Evolutionary conservation across 2,888 invertebrate genomes (phyloP), one percentile per base, ranked within the genome.

Genomic region (Chrysina gloriosa): DNA sequence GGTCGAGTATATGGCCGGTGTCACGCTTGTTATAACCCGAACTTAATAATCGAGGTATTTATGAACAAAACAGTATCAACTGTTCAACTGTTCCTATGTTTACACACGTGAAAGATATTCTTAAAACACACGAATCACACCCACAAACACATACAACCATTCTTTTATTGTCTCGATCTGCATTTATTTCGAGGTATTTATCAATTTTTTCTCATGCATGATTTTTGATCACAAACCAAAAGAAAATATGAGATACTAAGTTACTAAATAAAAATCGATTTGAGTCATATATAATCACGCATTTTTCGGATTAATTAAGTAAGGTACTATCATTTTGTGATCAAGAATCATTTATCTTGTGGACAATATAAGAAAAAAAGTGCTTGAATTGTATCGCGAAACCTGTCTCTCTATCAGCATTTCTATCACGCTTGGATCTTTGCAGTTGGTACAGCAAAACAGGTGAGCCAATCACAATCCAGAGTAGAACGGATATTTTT

Each of bases 381-480:
- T 21, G 63, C 48, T 63, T 63, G 50, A 63, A 63, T 63, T 61
- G 45, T 61, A 27, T 16, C 27, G 16, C 14, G 14, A 42, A 61
- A 31, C 14, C 56, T 58, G 31, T 65, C 67, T 67, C 34, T 68
- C 34, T 67, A 63, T 48, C 45, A 23, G 66, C 45, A 31, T 48
- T 70, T 70, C 72, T 71, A 76, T 75, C 74, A 72, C 72, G 71
- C 65, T 76, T 77, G 77, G 77, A 74, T 77, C 75, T 77, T 77
- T 77, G 73, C 77, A 77, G 77, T 76, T 76, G 74, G 71, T 63
- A 54, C 75, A 69, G 71, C 75, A 76, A 74, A 79, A 78, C 79
- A 79, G 79, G 79, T 79, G 79, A 79, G 79, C 58, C 58, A 61
- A 45, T 42, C 58, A 61, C 58, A 61, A 61, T 21, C 42, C 36